Conservation (phyloP, 2,888 invertebrate species). For the Lasius fuliginosus region DNA sequence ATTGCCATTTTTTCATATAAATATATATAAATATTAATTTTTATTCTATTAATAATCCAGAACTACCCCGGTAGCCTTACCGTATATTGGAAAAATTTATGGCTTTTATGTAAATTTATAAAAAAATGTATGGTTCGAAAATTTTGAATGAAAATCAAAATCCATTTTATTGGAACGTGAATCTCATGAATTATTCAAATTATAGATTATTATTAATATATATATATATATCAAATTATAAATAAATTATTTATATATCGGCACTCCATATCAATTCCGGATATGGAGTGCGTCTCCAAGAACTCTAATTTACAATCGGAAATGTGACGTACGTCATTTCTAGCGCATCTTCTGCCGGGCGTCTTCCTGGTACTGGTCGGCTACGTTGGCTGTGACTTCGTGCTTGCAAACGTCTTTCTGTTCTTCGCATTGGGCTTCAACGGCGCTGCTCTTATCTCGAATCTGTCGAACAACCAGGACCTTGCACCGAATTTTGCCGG, state of each 20-base stretch:
- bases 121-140: not conserved
- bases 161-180: not conserved
- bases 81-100: too few species aligned
- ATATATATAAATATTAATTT: not conserved
- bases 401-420: constrained; percentile 80
- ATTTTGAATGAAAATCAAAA: not conserved
- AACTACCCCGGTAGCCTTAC: not conserved
- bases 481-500: constrained; percentile 92
- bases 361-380: constrained; percentile 86
- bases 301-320: not conserved
- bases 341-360: constrained; percentile 89
- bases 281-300: not conserved
- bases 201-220: not conserved
- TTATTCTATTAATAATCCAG: not conserved
- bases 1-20: not conserved
- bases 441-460: constrained; percentile 87
- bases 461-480: constrained; percentile 88
- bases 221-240: not conserved
- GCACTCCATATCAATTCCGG: not conserved
- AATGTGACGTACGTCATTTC: not conserved
- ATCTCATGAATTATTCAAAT: not conserved
- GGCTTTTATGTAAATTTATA: not conserved
- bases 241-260: not conserved
- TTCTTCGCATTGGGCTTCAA: constrained; percentile 82
- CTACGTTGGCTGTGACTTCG: constrained; percentile 78